These are phyloP conservation scores for Serinus canaria DNA, from an alignment of 2,113 vertebrate species.

Conservation along the genomic window DNA sequence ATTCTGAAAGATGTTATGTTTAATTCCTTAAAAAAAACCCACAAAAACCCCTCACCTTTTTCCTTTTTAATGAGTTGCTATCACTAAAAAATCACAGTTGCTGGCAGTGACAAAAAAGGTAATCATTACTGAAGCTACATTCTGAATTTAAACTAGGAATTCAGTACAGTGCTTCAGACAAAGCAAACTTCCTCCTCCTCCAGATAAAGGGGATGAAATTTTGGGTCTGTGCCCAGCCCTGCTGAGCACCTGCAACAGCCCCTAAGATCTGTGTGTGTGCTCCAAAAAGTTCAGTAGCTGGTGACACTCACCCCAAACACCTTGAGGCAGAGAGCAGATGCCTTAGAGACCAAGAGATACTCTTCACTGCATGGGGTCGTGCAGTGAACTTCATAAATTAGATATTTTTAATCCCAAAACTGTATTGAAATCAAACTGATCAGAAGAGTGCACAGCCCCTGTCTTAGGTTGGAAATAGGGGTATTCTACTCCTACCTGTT, in stretches of 20 bases:
- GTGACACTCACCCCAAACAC: background rate
- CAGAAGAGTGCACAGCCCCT: background rate
- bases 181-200: background rate
- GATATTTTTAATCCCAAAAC: background rate
- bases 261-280: background rate
- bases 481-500: too few species aligned
- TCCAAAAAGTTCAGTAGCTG: background rate
- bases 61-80: background rate
- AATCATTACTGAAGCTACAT: background rate
- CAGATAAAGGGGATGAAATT: background rate
- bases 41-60: background rate
- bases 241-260: background rate
- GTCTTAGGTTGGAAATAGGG: too few species aligned
- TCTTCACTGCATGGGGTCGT: background rate
- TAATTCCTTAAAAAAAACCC: background rate
- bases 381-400: background rate
- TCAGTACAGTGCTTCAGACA: background rate
- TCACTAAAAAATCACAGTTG: constrained; percentile 20
- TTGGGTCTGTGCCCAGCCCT: background rate
- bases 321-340: background rate
- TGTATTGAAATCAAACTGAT: background rate
- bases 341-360: background rate
- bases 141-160: constrained; percentile 11
- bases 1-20: background rate
- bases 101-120: background rate